Conservation (phyloP, 2,888 invertebrate species). For the Ectemnius continuus region DNA sequence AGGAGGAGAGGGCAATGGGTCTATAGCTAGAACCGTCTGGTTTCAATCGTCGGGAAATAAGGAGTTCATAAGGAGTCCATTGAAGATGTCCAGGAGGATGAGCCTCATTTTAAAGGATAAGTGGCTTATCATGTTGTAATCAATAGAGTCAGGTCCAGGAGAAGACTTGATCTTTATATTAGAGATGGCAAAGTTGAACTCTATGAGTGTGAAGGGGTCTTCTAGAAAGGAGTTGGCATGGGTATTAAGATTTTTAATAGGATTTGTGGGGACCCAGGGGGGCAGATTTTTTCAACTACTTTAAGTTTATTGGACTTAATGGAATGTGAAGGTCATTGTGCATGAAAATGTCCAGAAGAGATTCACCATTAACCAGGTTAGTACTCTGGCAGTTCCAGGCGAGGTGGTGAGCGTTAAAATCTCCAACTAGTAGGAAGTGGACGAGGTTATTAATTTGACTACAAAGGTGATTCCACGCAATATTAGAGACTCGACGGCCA, state of each 20-base stretch:
- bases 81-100: background rate
- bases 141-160: background rate
- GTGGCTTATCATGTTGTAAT: constrained; percentile 8
- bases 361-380: background rate
- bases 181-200: constrained; percentile 1
- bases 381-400: constrained; percentile 10
- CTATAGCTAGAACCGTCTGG: constrained; percentile 5
- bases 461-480: no score
- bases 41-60: constrained; percentile 8
- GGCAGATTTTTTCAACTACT: no score
- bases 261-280: background rate
- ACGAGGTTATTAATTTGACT: no score
- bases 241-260: background rate
- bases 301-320: no score
- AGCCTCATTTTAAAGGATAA: background rate
- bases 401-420: constrained; percentile 16
- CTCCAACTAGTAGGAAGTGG: background rate
- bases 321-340: constrained; percentile 3
- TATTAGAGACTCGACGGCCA: no score
- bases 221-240: background rate
- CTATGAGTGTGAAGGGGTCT: background rate
- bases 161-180: background rate
- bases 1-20: constrained; percentile 10
- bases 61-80: background rate
- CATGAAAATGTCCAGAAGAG: constrained; percentile 1